A percentile compares a stretch with the other conserved stretches of the same genome.
Evolutionary conservation across 2,797 vertebrate species (phyloP).

Genomic region (Aulostomus chinensis): DNA sequence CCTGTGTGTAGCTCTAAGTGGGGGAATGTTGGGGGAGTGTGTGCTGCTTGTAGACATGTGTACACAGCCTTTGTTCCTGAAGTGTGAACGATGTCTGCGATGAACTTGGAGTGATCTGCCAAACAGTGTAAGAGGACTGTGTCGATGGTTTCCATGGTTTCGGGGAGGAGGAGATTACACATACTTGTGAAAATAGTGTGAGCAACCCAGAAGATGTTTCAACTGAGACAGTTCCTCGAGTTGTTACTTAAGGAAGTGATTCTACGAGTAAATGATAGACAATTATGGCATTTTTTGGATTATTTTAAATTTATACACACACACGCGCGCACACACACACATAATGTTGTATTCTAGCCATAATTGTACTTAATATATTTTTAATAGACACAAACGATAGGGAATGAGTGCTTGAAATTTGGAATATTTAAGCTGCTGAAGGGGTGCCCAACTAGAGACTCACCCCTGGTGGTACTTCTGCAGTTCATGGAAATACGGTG

Average conservation of each 20-base stretch:
- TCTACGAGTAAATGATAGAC: neutral
- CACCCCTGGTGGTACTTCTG: too few species aligned
- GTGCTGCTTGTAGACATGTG: constrained; percentile 39
- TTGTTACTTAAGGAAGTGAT: constrained; percentile 8
- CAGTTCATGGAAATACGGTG: too few species aligned
- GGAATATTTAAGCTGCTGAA: too few species aligned
- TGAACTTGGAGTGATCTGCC: constrained; percentile 47
- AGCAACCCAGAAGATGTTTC: constrained; percentile 32
- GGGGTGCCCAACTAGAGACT: too few species aligned
- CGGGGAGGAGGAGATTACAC: constrained; percentile 6
- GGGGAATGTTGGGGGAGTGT: constrained; percentile 14
- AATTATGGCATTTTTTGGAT: neutral
- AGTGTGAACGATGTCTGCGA: constrained; percentile 47
- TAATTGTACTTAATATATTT: too few species aligned
- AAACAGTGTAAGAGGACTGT: constrained; percentile 41
- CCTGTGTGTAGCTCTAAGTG: constrained; percentile 1
- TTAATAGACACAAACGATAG: too few species aligned
- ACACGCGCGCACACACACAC: too few species aligned
- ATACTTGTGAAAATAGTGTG: constrained; percentile 23
- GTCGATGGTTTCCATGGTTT: constrained; percentile 64
- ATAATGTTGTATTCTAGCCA: too few species aligned
- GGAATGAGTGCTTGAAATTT: too few species aligned
- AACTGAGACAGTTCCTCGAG: constrained; percentile 6
- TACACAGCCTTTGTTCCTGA: constrained; percentile 55
- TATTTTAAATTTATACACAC: too few species aligned